phyloP scores from a whole-genome alignment of 2,113 vertebrate species.

The Cavia porcellus region DNA sequence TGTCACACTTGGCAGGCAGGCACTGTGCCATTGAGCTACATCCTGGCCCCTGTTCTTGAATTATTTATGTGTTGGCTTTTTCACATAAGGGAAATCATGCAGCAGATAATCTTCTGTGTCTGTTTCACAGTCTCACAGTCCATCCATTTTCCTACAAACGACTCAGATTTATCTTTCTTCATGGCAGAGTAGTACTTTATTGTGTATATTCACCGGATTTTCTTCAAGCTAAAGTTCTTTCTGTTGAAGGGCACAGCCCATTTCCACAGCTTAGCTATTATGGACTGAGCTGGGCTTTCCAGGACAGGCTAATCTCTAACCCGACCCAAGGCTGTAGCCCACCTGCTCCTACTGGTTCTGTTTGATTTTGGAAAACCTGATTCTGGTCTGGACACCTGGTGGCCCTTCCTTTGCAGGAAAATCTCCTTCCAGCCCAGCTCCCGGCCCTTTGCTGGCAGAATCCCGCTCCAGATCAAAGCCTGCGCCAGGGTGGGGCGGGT shows the following conservation, averaged over 20 bases:
- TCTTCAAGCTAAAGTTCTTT: no score
- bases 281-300: neutral
- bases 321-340: neutral
- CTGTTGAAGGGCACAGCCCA: neutral
- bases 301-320: neutral
- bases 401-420: neutral
- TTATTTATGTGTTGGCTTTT: neutral
- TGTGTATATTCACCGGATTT: neutral
- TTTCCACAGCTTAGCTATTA: neutral
- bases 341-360: neutral
- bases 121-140: neutral
- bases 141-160: neutral
- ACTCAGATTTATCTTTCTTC: neutral
- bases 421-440: neutral
- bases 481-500: neutral
- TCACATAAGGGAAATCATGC: neutral
- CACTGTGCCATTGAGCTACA: no score
- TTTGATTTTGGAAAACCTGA: constrained; percentile 45
- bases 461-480: constrained; percentile 76
- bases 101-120: neutral
- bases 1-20: no score
- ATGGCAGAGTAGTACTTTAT: neutral
- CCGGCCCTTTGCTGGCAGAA: constrained; percentile 75
- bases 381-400: neutral
- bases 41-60: neutral